Evolutionary conservation across 2,888 invertebrate species (phyloP).

Genomic region (Tyria jacobaeae): DNA sequence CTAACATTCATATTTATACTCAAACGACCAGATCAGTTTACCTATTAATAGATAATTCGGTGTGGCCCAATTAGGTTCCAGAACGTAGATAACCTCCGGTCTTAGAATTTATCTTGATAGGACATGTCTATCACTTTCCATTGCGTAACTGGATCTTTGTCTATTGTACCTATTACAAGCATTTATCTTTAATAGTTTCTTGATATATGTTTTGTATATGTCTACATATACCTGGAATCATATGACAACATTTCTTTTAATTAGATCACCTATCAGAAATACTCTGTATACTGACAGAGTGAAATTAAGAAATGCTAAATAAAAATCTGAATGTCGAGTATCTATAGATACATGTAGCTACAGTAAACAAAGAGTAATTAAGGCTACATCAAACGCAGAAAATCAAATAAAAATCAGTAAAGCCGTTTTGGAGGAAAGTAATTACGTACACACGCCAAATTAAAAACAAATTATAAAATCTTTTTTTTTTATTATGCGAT

Average conservation of each 20-base stretch:
- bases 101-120: slow-evolving; percentile 53
- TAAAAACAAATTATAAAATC: no score
- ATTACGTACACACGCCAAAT: neutral
- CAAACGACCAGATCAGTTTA: slow-evolving; percentile 27
- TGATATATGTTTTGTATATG: no score
- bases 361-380: neutral
- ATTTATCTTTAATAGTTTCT: no score
- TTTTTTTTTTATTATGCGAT: no score
- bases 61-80: slow-evolving; percentile 43
- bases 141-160: slow-evolving; percentile 23
- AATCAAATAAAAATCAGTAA: neutral
- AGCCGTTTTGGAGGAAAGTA: neutral
- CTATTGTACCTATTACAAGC: neutral
- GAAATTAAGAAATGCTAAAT: no score
- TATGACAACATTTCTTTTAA: no score
- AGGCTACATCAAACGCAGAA: neutral
- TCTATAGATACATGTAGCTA: no score
- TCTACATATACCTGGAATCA: no score
- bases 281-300: no score
- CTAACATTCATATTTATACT: slow-evolving; percentile 36
- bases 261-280: neutral
- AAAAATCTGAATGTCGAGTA: no score
- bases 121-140: slow-evolving; percentile 55
- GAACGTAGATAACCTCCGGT: slow-evolving; percentile 53
- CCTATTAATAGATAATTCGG: slow-evolving; percentile 47